Conservation (phyloP, 2,113 vertebrate genomes). For the Raphicerus campestris region DNA sequence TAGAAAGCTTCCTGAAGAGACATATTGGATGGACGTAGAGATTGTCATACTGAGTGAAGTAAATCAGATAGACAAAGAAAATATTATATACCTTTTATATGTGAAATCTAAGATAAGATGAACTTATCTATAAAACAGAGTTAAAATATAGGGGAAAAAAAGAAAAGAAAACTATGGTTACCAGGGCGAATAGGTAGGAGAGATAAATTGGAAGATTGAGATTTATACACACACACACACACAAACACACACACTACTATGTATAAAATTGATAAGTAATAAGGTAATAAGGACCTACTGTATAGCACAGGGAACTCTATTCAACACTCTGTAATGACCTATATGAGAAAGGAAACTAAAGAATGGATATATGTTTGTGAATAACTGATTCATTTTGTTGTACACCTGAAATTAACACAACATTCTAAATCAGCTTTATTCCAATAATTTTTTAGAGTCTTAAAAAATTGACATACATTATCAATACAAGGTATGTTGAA, state of each 20-base stretch:
- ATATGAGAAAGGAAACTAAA: background rate
- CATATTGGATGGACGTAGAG: background rate
- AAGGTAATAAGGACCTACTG: background rate
- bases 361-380: background rate
- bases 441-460: background rate
- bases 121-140: background rate
- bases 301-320: background rate
- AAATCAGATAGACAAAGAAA: background rate
- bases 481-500: rapidly evolving
- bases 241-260: background rate
- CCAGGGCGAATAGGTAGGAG: rapidly evolving
- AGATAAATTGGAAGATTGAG: background rate
- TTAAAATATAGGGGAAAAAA: background rate
- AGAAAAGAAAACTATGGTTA: background rate
- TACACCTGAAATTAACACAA: background rate
- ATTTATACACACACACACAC: background rate
- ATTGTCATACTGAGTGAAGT: background rate
- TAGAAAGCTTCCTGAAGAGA: background rate
- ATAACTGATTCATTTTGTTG: background rate
- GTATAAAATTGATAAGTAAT: background rate
- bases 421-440: background rate
- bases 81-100: background rate
- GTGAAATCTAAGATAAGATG: background rate
- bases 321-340: background rate
- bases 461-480: background rate